Evolutionary conservation across 2,797 vertebrate species (phyloP).

Genomic region (Fundulus diaphanus): DNA sequence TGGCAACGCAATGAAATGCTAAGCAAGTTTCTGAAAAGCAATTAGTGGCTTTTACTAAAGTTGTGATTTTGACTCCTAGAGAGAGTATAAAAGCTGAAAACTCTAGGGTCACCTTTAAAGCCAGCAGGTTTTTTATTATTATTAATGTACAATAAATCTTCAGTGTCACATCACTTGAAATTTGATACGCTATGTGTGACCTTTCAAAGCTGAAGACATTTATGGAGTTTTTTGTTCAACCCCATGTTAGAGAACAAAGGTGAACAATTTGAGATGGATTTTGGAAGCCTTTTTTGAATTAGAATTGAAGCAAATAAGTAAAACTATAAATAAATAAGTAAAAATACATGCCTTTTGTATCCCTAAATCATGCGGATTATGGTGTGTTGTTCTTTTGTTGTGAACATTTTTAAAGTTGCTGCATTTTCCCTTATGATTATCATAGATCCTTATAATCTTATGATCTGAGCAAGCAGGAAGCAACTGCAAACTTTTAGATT

Average conservation of each 20-base stretch:
- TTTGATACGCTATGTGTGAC: background rate
- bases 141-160: background rate
- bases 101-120: slow-evolving; percentile 1
- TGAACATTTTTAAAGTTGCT: background rate
- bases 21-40: background rate
- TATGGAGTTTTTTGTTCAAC: background rate
- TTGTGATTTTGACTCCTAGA: background rate
- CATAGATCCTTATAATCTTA: background rate
- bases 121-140: background rate
- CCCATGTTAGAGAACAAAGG: too few relatives aligned
- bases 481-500: background rate
- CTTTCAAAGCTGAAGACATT: background rate
- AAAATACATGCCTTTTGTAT: too few relatives aligned
- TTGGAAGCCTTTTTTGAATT: too few relatives aligned
- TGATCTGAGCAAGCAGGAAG: background rate
- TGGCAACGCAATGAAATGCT: background rate
- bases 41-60: background rate
- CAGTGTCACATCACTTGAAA: background rate
- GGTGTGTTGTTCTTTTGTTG: background rate
- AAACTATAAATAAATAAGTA: too few relatives aligned
- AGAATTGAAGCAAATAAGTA: too few relatives aligned
- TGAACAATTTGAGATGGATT: too few relatives aligned
- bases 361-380: too few relatives aligned
- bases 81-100: background rate
- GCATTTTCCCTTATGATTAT: background rate